Base-by-base conservation (phyloP, 1,140 invertebrate genomes). In the Tetraneura akinire region DNA sequence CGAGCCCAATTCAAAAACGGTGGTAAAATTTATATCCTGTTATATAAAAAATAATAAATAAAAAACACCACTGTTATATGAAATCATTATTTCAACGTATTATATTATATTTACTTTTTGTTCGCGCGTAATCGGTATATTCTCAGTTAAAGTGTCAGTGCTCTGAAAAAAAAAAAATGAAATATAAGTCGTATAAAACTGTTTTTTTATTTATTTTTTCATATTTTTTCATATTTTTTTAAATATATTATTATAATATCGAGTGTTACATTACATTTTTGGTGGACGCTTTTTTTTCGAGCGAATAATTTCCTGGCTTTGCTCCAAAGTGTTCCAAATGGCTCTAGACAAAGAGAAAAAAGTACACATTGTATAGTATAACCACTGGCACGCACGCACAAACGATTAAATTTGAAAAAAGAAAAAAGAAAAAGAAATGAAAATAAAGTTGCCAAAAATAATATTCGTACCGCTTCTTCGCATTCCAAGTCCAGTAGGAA, bases 401-500 rank as follows among this genome's bases (percentile, higher is more conserved):
- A 16, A 68, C 32, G 51, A 23, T 21, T 71, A 21, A 49, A 45
- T 57, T 29, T 37, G 8, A 37, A 37, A 37, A 37, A 4, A n/a
- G 8, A 37, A 37, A 37, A 8, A 37, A 37, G 26, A 47, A 37
- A 81, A 81, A n/a, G n/a, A n/a, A n/a, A n/a, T n/a, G n/a, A n/a
- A n/a, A 51, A 29, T 51, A 71, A 71, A 45, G 68, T 71, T 49
- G 68, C 68, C 68, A 71, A 71, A 71, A 71, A 74, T 74, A 81
- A 26, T 55, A 60, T 70, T 76, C 82, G 82, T 85, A 95, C 93
- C 86, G 92, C 92, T 87, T 94, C 93, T 83, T 92, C 92, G 83
- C 92, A 92, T 83, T 96, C 93, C 49, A 93, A 89, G 85, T 96
- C 93, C 49, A 95, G 87, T 42, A 96, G 89, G 85, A 95, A 97